Conservation (phyloP, 2,888 invertebrate species). For the Caenorhabditis plicata region DNA sequence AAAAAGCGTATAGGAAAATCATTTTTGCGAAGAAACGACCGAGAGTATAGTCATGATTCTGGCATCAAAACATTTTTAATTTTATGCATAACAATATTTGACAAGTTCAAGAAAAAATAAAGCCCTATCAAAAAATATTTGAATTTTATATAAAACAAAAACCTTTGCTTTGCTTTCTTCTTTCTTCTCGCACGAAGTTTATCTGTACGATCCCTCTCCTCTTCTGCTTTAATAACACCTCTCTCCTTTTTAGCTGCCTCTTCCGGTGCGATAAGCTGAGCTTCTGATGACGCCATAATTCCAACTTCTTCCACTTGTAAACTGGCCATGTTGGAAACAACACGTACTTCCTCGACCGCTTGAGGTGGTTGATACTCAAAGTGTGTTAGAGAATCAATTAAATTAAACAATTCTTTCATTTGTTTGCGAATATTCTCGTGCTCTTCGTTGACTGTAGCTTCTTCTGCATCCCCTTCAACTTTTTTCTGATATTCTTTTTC, state of each 20-base stretch:
- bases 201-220: constrained; percentile 82
- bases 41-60: no score
- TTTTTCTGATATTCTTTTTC: constrained; percentile 73
- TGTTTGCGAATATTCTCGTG: constrained; percentile 78
- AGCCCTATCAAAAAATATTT: no score
- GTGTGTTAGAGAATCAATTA: constrained; percentile 88
- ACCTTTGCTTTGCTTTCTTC: constrained; percentile 79
- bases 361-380: constrained; percentile 83
- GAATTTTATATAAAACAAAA: no score
- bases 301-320: constrained; percentile 93
- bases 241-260: constrained; percentile 58
- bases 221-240: constrained; percentile 69
- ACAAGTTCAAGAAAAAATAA: no score
- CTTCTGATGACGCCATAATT: constrained; percentile 73
- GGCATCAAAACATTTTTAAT: no score
- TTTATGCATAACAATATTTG: no score
- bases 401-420: constrained; percentile 78
- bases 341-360: constrained; percentile 78
- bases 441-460: constrained; percentile 71
- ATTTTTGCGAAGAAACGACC: no score
- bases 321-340: constrained; percentile 86
- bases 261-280: constrained; percentile 58
- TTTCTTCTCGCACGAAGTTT: constrained; percentile 83
- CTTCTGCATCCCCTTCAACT: constrained; percentile 66
- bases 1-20: no score